These are phyloP conservation scores for Magallana angulata DNA, from an alignment of 1,140 invertebrate species.

Conservation along the genomic window DNA sequence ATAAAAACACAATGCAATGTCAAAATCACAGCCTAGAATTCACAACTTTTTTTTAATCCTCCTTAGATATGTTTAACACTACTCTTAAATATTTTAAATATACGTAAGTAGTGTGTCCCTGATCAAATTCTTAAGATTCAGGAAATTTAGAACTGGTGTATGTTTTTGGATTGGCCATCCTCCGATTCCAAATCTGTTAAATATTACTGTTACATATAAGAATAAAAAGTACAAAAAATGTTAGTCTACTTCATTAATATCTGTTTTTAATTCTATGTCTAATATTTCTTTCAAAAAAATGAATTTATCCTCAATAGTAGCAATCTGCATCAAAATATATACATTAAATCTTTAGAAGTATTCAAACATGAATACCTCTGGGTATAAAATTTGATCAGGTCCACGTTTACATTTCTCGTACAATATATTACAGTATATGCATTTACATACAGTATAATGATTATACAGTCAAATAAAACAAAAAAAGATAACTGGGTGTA, in stretches of 20 bases:
- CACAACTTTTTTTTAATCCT: slow-evolving; percentile 9
- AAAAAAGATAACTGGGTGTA: background rate
- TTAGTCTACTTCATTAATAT: too few species aligned
- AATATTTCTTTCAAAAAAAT: too few species aligned
- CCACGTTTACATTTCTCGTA: background rate
- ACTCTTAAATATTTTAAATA: background rate
- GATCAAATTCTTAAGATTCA: background rate
- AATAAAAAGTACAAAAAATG: too few species aligned
- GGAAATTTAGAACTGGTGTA: background rate
- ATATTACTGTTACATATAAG: too few species aligned
- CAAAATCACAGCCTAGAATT: background rate
- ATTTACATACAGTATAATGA: background rate
- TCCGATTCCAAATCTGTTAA: too few species aligned
- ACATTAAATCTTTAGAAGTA: background rate
- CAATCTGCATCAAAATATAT: background rate
- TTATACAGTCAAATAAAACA: background rate
- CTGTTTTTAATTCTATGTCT: too few species aligned
- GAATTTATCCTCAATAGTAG: too few species aligned
- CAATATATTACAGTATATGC: background rate
- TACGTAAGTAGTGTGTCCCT: background rate
- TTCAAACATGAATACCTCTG: background rate
- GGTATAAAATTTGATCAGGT: background rate
- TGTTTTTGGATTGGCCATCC: background rate
- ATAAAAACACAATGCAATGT: background rate
- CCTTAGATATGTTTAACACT: slow-evolving; percentile 11